Base-by-base conservation (phyloP, 2,888 invertebrate genomes). In the Philopedon plagiatum region DNA sequence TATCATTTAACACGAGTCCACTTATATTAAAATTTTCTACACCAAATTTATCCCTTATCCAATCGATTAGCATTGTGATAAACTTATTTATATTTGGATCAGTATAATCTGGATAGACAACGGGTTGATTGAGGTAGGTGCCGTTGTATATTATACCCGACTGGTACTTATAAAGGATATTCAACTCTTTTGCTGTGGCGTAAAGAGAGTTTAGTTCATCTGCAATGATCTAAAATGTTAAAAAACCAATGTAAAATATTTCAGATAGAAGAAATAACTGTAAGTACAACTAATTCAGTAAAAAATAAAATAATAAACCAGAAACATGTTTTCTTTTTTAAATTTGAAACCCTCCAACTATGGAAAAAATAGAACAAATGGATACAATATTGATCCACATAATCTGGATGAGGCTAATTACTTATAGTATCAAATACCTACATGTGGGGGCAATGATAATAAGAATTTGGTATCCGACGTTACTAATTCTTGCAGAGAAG, bases 1-100 rank as follows among this genome's bases (percentile, higher is more conserved):
- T 89, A 71, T 89, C 88, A 78, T 86, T 86, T 57, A 90, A 81
- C 19, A 89, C 74, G 39, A 88, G 79, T 5, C 88, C 90, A 76
- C 87, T 86, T n/a, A 78, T 75, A n/a, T 70, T n/a, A n/a, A n/a
- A n/a, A n/a, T n/a, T 67, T 9, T 64, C 63, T 1, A 76, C 5
- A 11, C 76, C 73, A 7, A 80, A 34, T 39, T 75, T 74, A 5
- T 46, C 21, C 0, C 60, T 66, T 2, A 80, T 63, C 49, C 76
- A 76, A 5, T 67, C 62, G 2, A 73, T 37, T 26, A 83, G 57
- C 26, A 77, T 66, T 3, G 73, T 49, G 7, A 83, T 62, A 78
- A 81, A 85, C 2, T 51, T 39, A 1, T 49, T 57, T 15, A 81
- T 80, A 1, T 75, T 71, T 7, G 72, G 9, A 61, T 80, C 68